phyloP scores from a whole-genome alignment of 2,888 invertebrate genomes.

The Phorcus lineatus region DNA sequence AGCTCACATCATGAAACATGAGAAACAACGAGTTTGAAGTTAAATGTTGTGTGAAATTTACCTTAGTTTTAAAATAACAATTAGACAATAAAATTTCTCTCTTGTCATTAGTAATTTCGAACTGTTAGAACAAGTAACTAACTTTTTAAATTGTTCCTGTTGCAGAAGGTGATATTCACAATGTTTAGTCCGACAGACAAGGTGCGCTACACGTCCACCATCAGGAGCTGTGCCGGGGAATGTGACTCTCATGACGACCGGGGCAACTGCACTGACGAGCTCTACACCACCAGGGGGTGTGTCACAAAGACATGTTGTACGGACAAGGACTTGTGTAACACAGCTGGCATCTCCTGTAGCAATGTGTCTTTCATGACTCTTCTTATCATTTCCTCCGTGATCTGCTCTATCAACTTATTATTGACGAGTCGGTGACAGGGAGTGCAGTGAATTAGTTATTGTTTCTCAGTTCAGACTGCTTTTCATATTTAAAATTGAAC shows the following conservation, averaged over 20 bases:
- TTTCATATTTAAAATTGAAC: no score
- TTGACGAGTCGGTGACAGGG: not conserved
- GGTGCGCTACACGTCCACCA: slow-evolving; percentile 49
- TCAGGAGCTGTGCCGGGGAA: slow-evolving; percentile 60
- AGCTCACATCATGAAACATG: no score
- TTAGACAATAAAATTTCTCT: no score
- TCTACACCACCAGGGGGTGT: slow-evolving; percentile 57
- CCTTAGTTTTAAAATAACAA: no score
- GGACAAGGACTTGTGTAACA: slow-evolving; percentile 61
- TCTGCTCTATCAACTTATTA: not conserved
- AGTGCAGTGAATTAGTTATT: no score
- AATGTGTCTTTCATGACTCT: not conserved
- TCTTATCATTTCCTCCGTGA: not conserved
- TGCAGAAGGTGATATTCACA: slow-evolving; percentile 63
- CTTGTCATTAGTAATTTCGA: no score
- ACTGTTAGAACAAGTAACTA: no score
- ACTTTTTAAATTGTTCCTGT: slow-evolving; percentile 22
- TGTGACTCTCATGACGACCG: slow-evolving; percentile 59
- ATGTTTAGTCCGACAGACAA: slow-evolving; percentile 54
- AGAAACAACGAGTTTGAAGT: no score
- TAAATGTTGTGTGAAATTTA: no score
- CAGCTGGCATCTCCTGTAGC: not conserved
- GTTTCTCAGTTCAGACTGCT: no score
- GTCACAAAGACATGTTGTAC: slow-evolving; percentile 56
- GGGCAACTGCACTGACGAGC: slow-evolving; percentile 52